Conservation (phyloP, 1,140 invertebrate genomes). For the Ylistrum balloti region DNA sequence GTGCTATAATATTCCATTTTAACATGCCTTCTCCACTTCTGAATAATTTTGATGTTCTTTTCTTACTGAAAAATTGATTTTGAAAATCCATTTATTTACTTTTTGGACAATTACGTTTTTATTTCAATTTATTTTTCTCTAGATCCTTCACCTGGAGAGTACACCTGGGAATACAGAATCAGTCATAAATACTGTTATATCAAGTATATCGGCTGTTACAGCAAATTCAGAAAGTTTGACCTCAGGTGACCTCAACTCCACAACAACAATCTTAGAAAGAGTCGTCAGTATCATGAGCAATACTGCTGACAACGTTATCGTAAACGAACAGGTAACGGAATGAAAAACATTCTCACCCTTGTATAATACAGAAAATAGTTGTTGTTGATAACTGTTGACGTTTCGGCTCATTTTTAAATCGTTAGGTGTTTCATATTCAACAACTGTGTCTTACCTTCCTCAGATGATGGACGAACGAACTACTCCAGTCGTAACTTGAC, state of each 20-base stretch:
- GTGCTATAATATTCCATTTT: too few species aligned
- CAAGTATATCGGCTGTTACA: neutral
- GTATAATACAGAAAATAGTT: too few species aligned
- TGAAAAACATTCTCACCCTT: too few species aligned
- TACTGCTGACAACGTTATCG: neutral
- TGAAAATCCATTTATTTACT: too few species aligned
- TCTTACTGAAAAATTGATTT: neutral
- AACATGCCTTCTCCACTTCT: too few species aligned
- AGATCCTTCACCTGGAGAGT: neutral
- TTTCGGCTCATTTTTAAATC: too few species aligned
- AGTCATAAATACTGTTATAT: neutral
- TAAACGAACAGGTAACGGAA: neutral
- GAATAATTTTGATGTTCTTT: neutral
- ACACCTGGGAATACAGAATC: neutral
- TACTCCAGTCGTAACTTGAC: too few species aligned
- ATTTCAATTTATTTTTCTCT: neutral
- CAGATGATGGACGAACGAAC: too few species aligned
- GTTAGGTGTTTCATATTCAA: too few species aligned
- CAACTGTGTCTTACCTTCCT: too few species aligned
- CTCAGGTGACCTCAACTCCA: neutral
- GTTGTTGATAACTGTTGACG: too few species aligned
- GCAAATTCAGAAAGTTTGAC: neutral
- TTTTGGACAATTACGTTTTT: too few species aligned
- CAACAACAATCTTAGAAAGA: neutral
- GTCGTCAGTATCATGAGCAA: neutral